Conservation (phyloP, 2,113 vertebrate species). For the Potamarius usumacintae region DNA sequence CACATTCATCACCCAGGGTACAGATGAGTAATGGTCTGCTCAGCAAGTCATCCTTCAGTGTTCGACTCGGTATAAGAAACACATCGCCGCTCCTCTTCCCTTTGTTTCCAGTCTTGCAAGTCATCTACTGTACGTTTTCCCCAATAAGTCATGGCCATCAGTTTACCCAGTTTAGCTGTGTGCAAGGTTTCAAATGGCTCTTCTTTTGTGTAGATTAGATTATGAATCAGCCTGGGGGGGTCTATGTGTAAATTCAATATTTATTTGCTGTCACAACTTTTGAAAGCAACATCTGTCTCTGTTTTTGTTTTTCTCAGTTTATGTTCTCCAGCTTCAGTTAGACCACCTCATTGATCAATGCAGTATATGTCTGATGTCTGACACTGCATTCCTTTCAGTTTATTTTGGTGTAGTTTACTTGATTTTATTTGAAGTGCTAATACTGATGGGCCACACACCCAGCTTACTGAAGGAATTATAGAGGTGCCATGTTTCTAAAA, state of each 20-base stretch:
- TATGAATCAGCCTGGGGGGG: neutral
- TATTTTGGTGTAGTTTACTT: constrained; percentile 25
- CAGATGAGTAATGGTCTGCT: constrained; percentile 73
- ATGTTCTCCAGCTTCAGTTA: neutral
- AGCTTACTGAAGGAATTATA: constrained; percentile 33
- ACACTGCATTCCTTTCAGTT: neutral
- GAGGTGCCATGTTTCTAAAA: constrained; percentile 50
- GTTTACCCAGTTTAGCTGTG: constrained; percentile 18
- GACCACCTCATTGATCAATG: neutral
- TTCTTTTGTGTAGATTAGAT: constrained; percentile 36
- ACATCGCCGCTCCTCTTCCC: constrained; percentile 49
- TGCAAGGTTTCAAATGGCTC: constrained; percentile 23
- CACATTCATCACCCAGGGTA: constrained; percentile 92
- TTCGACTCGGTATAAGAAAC: constrained; percentile 43
- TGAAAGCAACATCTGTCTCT: neutral
- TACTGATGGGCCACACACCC: constrained; percentile 16
- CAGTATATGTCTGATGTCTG: neutral
- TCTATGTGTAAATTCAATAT: constrained; percentile 17
- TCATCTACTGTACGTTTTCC: constrained; percentile 60
- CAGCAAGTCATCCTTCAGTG: constrained; percentile 21
- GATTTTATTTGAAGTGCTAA: constrained; percentile 44
- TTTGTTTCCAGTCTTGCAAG: constrained; percentile 64
- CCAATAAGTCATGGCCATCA: constrained; percentile 10
- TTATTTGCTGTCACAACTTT: constrained; percentile 22
- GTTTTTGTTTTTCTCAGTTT: neutral